phyloP scores from a whole-genome alignment of 1,140 invertebrate species.

The Achatina immaculata region DNA sequence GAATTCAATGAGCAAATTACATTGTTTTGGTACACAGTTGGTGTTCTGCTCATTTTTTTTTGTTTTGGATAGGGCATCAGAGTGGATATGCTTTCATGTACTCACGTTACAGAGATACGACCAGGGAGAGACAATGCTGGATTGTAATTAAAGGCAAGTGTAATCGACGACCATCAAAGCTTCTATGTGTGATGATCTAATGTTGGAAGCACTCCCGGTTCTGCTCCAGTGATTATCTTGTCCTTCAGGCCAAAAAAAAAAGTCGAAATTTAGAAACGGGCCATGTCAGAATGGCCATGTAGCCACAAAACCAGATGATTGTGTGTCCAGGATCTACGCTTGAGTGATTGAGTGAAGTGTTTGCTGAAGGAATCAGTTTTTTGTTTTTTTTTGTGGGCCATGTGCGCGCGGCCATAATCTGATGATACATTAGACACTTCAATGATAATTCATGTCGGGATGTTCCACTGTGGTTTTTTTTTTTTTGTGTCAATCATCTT shows the following conservation, averaged over 20 bases:
- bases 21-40: too few relatives aligned
- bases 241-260: background rate
- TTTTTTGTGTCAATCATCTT: background rate
- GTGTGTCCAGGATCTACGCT: background rate
- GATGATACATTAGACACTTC: background rate
- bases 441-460: background rate
- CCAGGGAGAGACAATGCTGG: too few relatives aligned
- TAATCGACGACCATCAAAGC: background rate
- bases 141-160: constrained; percentile 5
- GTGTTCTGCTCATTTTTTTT: too few relatives aligned
- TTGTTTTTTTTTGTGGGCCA: too few relatives aligned
- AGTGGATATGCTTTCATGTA: too few relatives aligned
- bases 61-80: too few relatives aligned
- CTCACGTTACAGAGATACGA: too few relatives aligned
- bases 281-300: background rate
- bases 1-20: too few relatives aligned
- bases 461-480: background rate
- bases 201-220: background rate
- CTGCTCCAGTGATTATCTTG: background rate
- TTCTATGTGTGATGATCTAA: background rate
- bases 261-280: background rate
- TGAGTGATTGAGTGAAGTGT: background rate
- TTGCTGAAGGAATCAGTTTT: background rate
- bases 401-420: background rate
- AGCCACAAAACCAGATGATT: background rate